These are phyloP conservation scores for Ochotona curzoniae DNA, from an alignment of 2,113 vertebrate species.

Conservation along the genomic window DNA sequence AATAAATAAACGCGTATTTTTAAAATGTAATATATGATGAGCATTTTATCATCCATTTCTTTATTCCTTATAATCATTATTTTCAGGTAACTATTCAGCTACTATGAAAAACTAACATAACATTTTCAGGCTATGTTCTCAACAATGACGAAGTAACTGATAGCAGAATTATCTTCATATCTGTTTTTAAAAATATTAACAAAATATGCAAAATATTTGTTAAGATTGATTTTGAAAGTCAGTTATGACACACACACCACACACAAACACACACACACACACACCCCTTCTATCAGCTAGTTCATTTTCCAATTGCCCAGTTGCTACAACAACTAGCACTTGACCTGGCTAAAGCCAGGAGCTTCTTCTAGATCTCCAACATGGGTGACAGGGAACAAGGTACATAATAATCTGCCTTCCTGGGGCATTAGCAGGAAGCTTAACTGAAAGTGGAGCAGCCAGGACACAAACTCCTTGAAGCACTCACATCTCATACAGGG, in stretches of 20 bases:
- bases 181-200: not conserved
- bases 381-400: no score
- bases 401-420: no score
- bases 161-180: not conserved
- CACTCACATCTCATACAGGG: no score
- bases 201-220: not conserved
- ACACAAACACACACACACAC: not conserved
- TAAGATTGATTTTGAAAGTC: not conserved
- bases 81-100: not conserved
- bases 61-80: not conserved
- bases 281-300: no score
- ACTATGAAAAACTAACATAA: not conserved
- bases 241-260: not conserved
- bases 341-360: no score
- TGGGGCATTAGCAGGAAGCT: not conserved
- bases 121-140: not conserved
- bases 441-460: no score
- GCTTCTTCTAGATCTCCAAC: no score
- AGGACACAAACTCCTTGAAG: no score
- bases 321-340: no score
- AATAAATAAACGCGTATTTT: not conserved
- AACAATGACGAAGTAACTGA: not conserved
- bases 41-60: not conserved
- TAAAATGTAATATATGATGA: not conserved
- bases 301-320: no score